Base-by-base conservation (phyloP, 2,113 vertebrate species). In the Boulengeromyrus knoepffleri region DNA sequence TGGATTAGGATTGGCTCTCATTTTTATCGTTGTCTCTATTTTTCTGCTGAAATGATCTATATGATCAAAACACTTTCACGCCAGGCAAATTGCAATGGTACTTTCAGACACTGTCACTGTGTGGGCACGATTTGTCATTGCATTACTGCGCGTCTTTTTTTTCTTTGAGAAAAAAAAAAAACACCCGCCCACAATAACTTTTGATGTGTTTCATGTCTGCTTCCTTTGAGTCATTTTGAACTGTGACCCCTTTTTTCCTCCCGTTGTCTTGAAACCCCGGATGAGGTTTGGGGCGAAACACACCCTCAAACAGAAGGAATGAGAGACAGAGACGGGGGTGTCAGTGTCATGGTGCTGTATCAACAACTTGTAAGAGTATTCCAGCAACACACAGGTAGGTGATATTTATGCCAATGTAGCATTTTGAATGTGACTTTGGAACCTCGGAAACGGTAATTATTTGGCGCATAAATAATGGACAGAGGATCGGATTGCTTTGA, bases 351-450 rank as follows among this genome's bases (percentile, higher is more conserved):
- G 85, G 31, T 87, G 15, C 27, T 19, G 17, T 36, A 87, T 56
- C 31, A 53, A 56, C 85, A 56, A 53, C 49, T 52, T 87, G 85
- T 86, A 27, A 50, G 84, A 49, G 46, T 86, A 86, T 47, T 6
- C 47, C 84, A 86, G 10, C 9, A 47, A 87, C 85, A 27, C 47
- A 53, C 85, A 87, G 50, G 85, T 17, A 87, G 85, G 31, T 5
- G 50, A 17, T 53, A 53, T 87, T 87, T 39, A 21, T 87, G 49
- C 85, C 85, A 86, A 86, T 49, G n/a, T 24, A 52, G 85, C 85
- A 53, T 87, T 87, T 21, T 87, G 49, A 87, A 53, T 53, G 46
- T 87, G 85, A 52, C 85, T 50, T 53, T 87, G 46, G 85, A 87
- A 42, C 50, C 50, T 87, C 85, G 39, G 88, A 88, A 36, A 70